Base-by-base conservation (phyloP, 2,888 invertebrate genomes). In the Amiota mariae region DNA sequence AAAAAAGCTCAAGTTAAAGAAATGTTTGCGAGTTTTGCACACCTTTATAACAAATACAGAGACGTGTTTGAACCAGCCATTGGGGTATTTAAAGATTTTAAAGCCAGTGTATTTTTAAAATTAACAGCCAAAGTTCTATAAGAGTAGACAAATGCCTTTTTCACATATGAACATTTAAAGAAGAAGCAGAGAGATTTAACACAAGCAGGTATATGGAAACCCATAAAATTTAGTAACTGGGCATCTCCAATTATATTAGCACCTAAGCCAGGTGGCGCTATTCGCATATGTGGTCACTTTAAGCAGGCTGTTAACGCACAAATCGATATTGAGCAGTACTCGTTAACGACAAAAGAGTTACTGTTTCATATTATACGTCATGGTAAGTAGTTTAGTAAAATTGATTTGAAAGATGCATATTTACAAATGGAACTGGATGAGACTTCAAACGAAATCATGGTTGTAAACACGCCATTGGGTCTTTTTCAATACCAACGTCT, bases 391-490 rank as follows among this genome's bases (percentile, higher is more conserved):
- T 80, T 80, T 64, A 76, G 76, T 10, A 76, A 81, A 73, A 84
- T 77, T 66, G 82, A 88, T 76, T 72, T n/a, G n/a, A n/a, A n/a
- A n/a, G n/a, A n/a, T n/a, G n/a, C n/a, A n/a, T n/a, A n/a, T n/a
- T n/a, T n/a, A n/a, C 87, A 12, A 68, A 67, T 8, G 77, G 82
- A 72, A 87, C 88, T 10, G 88, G 87, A 72, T 47, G 79, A 80
- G 3, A 77, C 80, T 61, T 77, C 80, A 77, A 76, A 78, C 72
- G 74, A 85, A 54, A 78, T 81, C 12, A 61, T 85, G n/a, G 86
- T 85, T 2, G 79, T 88, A 51, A 85, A 76, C 75, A 88, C 88
- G 0, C 86, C 86, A 47, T 81, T 82, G 63, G 88, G 89, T 0
- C 64, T 88, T 3, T 89, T 78, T 73, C 75, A 73, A 56, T 82